Evolutionary conservation across 2,888 invertebrate genomes (phyloP).

Genomic region (Nebria salina): DNA sequence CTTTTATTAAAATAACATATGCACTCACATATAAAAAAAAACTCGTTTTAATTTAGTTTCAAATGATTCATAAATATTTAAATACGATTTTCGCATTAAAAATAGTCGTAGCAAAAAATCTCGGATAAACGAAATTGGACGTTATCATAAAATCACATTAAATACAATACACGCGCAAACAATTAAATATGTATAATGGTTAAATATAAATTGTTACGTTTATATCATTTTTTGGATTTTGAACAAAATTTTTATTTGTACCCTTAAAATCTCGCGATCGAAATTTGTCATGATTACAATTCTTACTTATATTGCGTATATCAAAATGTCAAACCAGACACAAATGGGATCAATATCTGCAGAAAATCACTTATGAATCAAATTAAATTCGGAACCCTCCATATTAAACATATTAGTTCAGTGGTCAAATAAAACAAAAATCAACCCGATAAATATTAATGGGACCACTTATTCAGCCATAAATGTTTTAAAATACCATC

Average conservation of each 20-base stretch:
- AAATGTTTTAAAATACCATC: conserved; percentile 40
- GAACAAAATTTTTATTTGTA: no score
- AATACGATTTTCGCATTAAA: not conserved
- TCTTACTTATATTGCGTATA: no score
- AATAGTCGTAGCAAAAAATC: not conserved
- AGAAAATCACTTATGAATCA: not conserved
- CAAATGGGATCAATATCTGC: not conserved
- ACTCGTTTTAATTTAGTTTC: not conserved
- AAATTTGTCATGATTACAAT: no score
- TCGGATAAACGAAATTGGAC: not conserved
- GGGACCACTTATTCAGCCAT: conserved; percentile 40
- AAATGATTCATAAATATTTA: not conserved
- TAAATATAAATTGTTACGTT: no score
- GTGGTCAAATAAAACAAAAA: conserved; percentile 20
- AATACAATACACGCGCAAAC: not conserved
- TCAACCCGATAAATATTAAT: conserved; percentile 42
- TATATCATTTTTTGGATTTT: no score
- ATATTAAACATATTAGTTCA: not conserved
- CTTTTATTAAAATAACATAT: not conserved
- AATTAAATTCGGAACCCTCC: not conserved
- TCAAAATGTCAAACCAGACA: not conserved
- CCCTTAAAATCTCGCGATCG: no score
- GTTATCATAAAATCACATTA: not conserved
- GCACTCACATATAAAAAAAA: not conserved
- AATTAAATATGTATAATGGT: no score